Evolutionary conservation across 2,888 invertebrate genomes (phyloP).

Genomic region (Tipula unca): DNA sequence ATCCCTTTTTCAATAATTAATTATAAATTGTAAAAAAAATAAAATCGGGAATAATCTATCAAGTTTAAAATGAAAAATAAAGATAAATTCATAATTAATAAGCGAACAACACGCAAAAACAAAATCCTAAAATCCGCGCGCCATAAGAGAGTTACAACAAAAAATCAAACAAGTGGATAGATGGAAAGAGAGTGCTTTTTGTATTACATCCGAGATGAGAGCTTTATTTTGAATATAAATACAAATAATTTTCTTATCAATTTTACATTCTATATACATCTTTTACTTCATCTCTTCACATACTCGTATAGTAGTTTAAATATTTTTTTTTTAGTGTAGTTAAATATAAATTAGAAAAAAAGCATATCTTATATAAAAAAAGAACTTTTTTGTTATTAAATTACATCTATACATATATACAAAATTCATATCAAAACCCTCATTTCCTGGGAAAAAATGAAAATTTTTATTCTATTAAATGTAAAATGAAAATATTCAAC

Average conservation of each 20-base stretch:
- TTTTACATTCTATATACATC: background rate
- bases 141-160: background rate
- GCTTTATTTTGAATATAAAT: background rate
- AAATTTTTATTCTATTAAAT: background rate
- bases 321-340: background rate
- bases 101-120: background rate
- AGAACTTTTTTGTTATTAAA: background rate
- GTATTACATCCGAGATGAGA: background rate
- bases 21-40: background rate
- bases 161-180: constrained; percentile 1
- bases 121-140: background rate
- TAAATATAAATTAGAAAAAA: background rate
- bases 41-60: background rate
- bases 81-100: background rate
- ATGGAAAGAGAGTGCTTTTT: background rate
- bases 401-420: background rate
- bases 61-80: background rate
- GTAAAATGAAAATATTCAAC: background rate
- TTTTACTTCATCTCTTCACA: background rate
- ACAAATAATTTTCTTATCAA: background rate
- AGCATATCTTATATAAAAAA: background rate
- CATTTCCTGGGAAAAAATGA: background rate
- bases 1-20: background rate
- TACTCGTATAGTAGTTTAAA: background rate
- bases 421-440: background rate